Base-by-base conservation (phyloP, 2,113 vertebrate genomes). In the Pedetes capensis region DNA sequence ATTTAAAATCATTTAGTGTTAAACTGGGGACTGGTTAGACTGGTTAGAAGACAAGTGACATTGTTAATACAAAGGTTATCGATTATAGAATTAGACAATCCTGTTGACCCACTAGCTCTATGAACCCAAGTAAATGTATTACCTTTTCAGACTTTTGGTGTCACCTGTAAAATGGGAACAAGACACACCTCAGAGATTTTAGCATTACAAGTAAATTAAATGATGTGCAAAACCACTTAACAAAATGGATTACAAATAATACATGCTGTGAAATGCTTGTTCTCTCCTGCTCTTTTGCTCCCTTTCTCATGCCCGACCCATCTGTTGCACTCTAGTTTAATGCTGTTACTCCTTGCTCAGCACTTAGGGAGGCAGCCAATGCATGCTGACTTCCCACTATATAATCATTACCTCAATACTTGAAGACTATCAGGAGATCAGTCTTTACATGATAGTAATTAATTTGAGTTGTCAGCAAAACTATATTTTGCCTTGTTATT, bases 391-490 rank as follows among this genome's bases (percentile, higher is more conserved):
- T 27, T 72, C 23, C 13, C 1, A 49, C 14, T 82, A 47, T 11
- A 23, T 22, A 71, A 42, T 34, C 74, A 16, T 92, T 72, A 53
- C 34, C 71, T 59, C 39, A 68, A 49, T 51, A 55, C 4, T 53
- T 79, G 22, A 63, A 72, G 81, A 90, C 39, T 71, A 23, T 5
- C 39, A 18, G n/a, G 71, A 95, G 72, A 75, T 81, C 49, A 47
- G 63, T 82, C 39, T 22, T 87, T 16, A 53, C 7, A 47, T 55
- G 17, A n/a, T 27, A 63, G 49, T 27, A 89, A 95, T 79, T 89
- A 87, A 92, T 68, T 68, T 63, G 64, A 55, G 17, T 91, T 87
- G 89, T 44, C 69, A 92, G 44, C n/a, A 91, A 85, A 89, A 63
- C 1, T 57, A 5, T 27, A 75, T 71, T 69, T 94, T 85, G 6